Base-by-base conservation (phyloP, 2,113 vertebrate genomes). In the Leptobrachium ailaonicum region DNA sequence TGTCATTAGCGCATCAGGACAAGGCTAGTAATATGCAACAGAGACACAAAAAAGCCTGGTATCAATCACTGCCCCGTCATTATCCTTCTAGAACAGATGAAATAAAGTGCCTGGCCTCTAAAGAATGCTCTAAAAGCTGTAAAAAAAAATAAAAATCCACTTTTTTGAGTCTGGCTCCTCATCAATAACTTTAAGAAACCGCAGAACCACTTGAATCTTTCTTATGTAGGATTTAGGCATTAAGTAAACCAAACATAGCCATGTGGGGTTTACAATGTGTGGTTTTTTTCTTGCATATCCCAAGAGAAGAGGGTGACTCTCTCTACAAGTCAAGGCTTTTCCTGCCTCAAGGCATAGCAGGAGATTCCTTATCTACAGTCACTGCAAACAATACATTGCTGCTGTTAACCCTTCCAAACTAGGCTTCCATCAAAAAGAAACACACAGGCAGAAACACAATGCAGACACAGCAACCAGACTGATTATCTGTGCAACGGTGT, bases 121-220 rank as follows among this genome's bases (percentile, higher is more conserved):
- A 89, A 83, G 87, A 87, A 90, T 83, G 82, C 58, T 70, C 82
- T 87, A 86, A 85, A 85, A 75, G 87, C 77, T 85, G 82, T 64
- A 80, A 85, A 32, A 32, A 32, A 32, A 32, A 32, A 32, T n/a
- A 32, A 32, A 80, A 84, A 86, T 75, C 60, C 7, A 0, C 83
- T 87, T 89, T 82, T 90, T 82, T 84, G 82, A 84, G 79, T 7
- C 83, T 89, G 82, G 82, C 87, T 88, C 87, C 85, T 89, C 88
- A 86, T 88, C 87, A 88, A 82, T 88, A 86, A 88, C 80, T 68
- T 79, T 41, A 79, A 83, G 83, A 83, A 85, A 86, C 77, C 78
- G 83, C 54, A 84, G 69, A 50, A 83, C 69, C 54, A 78, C 82
- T 71, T 70, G 73, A 83, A 69, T 76, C 70, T 85, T 76, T 6